These are phyloP conservation scores for Platyura marginata DNA, from an alignment of 1,140 invertebrate genomes.

Conservation along the genomic window DNA sequence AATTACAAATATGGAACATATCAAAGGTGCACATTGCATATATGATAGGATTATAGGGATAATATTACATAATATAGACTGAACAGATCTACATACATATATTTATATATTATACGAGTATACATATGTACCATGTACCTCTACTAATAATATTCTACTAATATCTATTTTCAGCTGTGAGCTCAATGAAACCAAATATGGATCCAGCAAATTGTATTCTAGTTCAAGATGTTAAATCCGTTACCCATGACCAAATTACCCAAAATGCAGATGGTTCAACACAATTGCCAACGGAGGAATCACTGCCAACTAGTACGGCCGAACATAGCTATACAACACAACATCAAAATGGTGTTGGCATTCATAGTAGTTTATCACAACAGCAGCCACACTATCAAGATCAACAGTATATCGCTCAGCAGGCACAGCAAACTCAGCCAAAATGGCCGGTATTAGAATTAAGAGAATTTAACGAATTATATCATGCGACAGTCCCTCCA, in stretches of 20 bases:
- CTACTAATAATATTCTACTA: no score
- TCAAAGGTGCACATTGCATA: no score
- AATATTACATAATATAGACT: no score
- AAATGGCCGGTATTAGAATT: constrained; percentile 63
- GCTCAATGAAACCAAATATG: constrained; percentile 65
- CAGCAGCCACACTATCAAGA: constrained; percentile 32
- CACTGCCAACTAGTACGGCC: constrained; percentile 44
- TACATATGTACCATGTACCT: no score
- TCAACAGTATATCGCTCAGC: constrained; percentile 36
- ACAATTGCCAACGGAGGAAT: constrained; percentile 31
- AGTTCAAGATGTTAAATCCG: constrained; percentile 75
- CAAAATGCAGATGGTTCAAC: constrained; percentile 32
- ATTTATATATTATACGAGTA: no score
- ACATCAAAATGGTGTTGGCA: background rate
- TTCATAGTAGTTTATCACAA: constrained; percentile 15
- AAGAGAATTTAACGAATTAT: constrained; percentile 60
- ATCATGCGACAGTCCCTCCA: constrained; percentile 61
- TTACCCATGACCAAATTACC: constrained; percentile 59
- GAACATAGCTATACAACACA: constrained; percentile 29
- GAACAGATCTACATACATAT: no score
- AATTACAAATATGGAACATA: no score
- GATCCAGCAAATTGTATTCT: constrained; percentile 73
- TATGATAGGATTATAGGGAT: no score
- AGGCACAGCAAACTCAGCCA: constrained; percentile 40
- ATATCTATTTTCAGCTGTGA: constrained; percentile 66